Conservation (phyloP, 2,888 invertebrate species). For the Shargacucullia verbasci region DNA sequence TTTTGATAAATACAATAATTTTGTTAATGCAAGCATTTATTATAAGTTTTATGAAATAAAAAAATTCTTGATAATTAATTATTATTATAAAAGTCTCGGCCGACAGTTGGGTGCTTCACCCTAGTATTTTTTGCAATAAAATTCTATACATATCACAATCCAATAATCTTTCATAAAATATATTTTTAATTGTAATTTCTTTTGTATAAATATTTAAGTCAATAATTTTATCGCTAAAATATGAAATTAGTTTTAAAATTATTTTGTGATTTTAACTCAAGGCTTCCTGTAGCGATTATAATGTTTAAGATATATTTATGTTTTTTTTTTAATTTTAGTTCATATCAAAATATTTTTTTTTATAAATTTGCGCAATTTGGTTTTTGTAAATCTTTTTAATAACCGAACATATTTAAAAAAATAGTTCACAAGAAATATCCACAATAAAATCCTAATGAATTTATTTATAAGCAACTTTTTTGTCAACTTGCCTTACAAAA, state of each 20-base stretch:
- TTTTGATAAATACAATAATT: too few species aligned
- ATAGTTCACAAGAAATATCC: too few species aligned
- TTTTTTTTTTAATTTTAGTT: too few species aligned
- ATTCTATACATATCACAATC: constrained; percentile 48
- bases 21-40: too few species aligned
- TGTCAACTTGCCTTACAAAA: neutral
- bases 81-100: neutral
- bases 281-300: constrained; percentile 43
- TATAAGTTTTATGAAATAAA: too few species aligned
- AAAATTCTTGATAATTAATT: too few species aligned
- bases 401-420: too few species aligned
- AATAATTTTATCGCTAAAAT: constrained; percentile 24
- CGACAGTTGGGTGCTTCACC: constrained; percentile 30
- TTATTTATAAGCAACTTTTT: too few species aligned
- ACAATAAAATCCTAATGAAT: too few species aligned
- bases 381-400: constrained; percentile 13
- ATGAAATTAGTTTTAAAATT: constrained; percentile 13
- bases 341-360: too few species aligned
- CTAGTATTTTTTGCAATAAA: constrained; percentile 23
- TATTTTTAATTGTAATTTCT: constrained; percentile 29
- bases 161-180: constrained; percentile 29
- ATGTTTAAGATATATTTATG: constrained; percentile 23
- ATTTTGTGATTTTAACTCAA: constrained; percentile 46
- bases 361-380: too few species aligned
- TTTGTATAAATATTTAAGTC: constrained; percentile 56